Evolutionary conservation across 2,888 invertebrate genomes (phyloP).

Genomic region (Quadroppia sp.): DNA sequence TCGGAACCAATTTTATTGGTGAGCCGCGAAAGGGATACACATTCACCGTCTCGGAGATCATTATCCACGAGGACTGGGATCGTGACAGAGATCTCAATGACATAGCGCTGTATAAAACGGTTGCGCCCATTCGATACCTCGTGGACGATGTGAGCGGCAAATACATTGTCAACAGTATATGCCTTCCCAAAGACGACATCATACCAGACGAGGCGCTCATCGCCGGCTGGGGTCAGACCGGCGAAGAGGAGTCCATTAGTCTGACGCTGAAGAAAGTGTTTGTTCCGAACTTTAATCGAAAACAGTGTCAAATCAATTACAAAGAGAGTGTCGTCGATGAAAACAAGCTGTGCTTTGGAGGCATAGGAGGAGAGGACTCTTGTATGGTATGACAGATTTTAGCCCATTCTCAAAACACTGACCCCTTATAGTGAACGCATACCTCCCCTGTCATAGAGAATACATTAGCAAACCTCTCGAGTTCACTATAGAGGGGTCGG

Average conservation of each 20-base stretch:
- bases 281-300: background rate
- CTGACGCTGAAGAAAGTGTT: background rate
- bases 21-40: background rate
- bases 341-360: conserved; percentile 15
- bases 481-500: background rate
- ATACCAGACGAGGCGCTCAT: background rate
- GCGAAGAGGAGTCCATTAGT: too few species aligned
- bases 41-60: background rate
- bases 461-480: background rate
- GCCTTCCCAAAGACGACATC: background rate
- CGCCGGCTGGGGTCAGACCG: conserved; percentile 27
- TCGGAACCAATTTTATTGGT: background rate
- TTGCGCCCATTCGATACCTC: background rate
- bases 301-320: background rate
- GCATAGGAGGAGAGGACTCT: conserved; percentile 3
- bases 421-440: background rate
- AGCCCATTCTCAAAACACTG: background rate
- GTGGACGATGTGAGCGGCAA: background rate
- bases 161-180: conserved; percentile 19
- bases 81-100: background rate
- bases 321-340: background rate
- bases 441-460: too few species aligned
- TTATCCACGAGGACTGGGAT: conserved; percentile 20
- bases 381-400: conserved; percentile 6
- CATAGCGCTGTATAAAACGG: background rate